Base-by-base conservation (phyloP, 92 coral and sea anemone genomes). In the Bergia puertoricense region DNA sequence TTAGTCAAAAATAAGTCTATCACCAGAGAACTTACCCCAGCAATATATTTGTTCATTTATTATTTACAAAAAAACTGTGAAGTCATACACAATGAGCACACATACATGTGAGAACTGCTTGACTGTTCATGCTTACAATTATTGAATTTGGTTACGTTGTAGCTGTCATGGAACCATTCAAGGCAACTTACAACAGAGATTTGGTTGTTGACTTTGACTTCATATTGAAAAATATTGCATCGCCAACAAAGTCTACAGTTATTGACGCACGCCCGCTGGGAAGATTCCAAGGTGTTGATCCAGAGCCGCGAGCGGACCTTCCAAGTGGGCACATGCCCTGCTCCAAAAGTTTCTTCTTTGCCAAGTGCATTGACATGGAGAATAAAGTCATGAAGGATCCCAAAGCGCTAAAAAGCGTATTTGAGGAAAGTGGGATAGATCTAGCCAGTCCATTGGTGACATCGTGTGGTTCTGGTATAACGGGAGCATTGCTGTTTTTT, bases 391-490 rank as follows among this genome's bases (percentile, higher is more conserved):
- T 94, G 92, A 97, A 95, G 84, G 92, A 94, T 43, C 93, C 95
- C 5, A 97, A 91, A 80, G 93, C 78, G 82, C 81, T 97, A 83
- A 91, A 86, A 85, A 83, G 92, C 86, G 85, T 95, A 81, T 97
- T 97, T 90, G 86, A 93, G 56, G 91, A 91, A 18, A 91, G 92
- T 56, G 97, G 95, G 80, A 90, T 95, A 50, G 99, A 95, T 69
- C 86, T 97, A 20, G 66, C 42, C 59, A 90, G 88, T 75, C 95
- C 97, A 13, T 85, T 97, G 80, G 86, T 96, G 37, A 93, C 99
- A 36, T 89, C 98, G 62, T 97, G 99, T 95, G 99, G 98, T 2
- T 94, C 98, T 41, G 99, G 98, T 4, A 89, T 97, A 30, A 90
- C 97, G 39, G 98, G 96, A 1, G 85, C 93, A 56, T 85, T 97